Conservation (phyloP, 2,113 vertebrate species). For the Anser cygnoides region DNA sequence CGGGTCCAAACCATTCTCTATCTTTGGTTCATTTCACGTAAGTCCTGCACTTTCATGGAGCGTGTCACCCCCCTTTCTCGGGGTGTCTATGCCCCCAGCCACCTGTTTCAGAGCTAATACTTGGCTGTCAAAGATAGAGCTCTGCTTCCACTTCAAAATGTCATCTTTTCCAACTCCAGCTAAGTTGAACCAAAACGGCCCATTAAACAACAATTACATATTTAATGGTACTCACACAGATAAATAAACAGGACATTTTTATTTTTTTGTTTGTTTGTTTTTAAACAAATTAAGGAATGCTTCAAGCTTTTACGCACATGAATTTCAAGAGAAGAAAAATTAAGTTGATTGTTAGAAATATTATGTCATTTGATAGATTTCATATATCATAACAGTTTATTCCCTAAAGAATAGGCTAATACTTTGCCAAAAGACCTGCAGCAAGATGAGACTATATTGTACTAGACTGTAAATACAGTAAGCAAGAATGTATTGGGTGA, state of each 20-base stretch:
- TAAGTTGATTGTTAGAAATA: not conserved
- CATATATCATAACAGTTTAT: not conserved
- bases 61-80: not conserved
- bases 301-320: not conserved
- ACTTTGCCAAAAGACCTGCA: not conserved
- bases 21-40: not conserved
- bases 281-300: not conserved
- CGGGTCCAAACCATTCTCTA: not conserved
- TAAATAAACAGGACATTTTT: not conserved
- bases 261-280: not conserved
- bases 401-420: not conserved
- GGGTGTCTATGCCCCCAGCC: not conserved
- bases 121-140: not conserved
- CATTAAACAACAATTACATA: not conserved
- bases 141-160: not conserved
- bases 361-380: not conserved
- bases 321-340: not conserved
- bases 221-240: not conserved
- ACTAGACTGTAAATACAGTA: not conserved
- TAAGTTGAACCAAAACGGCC: not conserved
- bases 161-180: not conserved
- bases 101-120: not conserved
- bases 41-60: not conserved
- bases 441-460: not conserved
- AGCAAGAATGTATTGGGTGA: conserved; percentile 4